phyloP scores from a whole-genome alignment of 2,888 invertebrate genomes.

The Hydraecia micacea region DNA sequence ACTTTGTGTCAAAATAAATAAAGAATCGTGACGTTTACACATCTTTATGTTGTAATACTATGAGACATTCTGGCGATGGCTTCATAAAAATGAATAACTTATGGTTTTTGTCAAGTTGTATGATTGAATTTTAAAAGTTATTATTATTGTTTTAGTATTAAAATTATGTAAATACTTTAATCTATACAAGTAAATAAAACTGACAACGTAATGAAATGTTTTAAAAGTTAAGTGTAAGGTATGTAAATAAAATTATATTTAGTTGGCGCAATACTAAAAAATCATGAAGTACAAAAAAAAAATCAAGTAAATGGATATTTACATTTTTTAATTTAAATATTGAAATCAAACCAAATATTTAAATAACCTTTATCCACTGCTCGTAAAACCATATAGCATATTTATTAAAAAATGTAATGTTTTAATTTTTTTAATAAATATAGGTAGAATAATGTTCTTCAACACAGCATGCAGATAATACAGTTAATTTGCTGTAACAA shows the following conservation, averaged over 20 bases:
- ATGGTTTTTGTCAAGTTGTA: neutral
- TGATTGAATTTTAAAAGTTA: slow-evolving; percentile 1
- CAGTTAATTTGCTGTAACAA: neutral
- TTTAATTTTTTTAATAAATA: too few species aligned
- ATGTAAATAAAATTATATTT: neutral
- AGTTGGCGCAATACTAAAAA: too few species aligned
- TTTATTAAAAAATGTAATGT: neutral
- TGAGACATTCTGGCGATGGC: slow-evolving; percentile 5
- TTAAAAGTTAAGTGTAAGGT: neutral
- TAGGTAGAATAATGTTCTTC: neutral
- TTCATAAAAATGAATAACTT: neutral
- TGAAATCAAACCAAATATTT: neutral
- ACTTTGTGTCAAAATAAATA: slow-evolving; percentile 34
- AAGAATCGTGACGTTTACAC: slow-evolving; percentile 22
- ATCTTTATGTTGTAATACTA: slow-evolving; percentile 12
- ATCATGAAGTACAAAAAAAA: neutral
- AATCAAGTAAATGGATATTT: neutral
- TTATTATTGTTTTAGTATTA: neutral
- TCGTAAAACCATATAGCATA: neutral
- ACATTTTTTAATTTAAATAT: neutral
- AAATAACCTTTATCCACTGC: neutral
- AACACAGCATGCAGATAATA: neutral
- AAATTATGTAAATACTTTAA: neutral
- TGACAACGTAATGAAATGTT: neutral
- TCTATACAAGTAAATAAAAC: neutral